Evolutionary conservation across 2,113 vertebrate genomes (phyloP), one percentile per base, ranked within the genome.

Genomic region (Tupaia chinensis): DNA sequence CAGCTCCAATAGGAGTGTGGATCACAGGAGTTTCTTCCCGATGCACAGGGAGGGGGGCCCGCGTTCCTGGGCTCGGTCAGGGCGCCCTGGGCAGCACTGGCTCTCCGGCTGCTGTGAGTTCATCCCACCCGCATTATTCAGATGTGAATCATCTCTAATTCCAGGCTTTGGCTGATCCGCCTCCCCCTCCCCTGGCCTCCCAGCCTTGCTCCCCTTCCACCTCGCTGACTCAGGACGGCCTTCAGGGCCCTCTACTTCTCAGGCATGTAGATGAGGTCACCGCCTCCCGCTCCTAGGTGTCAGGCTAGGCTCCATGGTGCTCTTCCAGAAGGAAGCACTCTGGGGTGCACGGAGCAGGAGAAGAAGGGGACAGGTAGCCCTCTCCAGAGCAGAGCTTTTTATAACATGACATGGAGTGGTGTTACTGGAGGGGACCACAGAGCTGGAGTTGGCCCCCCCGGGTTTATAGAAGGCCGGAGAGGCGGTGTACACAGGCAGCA

Each of bases 81-180:
- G 53, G 56, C 53, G n/a, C 6, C 3, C 27, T 83, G 22, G 8
- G n/a, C 93, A 76, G 87, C 79, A 79, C 83, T 94, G 89, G 93
- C 96, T 87, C 94, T 96, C 78, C 74, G 97, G 84, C 90, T 94
- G 94, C 88, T 96, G 58, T 84, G 88, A 90, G 82, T 94, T 91
- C 89, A 82, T 96, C 91, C 94, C 86, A 89, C 97, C 97, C 91
- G 97, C 96, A 83, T 83, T 94, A 95, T 92, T 97, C 93, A 95
- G 72, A 84, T 94, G 79, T 96, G 96, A 97, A 93, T 97, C 97
- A 98, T 97, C 95, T 81, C 69, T 96, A 95, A 96, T 96, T 96
- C 79, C 95, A 93, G 96, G 96, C 83, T 86, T 97, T 95, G 93
- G 88, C 86, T 89, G 94, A 72, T 94, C 89, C 91, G 56, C 79